Conservation (phyloP, 1,140 invertebrate species). For the Drosophila sp. region DNA sequence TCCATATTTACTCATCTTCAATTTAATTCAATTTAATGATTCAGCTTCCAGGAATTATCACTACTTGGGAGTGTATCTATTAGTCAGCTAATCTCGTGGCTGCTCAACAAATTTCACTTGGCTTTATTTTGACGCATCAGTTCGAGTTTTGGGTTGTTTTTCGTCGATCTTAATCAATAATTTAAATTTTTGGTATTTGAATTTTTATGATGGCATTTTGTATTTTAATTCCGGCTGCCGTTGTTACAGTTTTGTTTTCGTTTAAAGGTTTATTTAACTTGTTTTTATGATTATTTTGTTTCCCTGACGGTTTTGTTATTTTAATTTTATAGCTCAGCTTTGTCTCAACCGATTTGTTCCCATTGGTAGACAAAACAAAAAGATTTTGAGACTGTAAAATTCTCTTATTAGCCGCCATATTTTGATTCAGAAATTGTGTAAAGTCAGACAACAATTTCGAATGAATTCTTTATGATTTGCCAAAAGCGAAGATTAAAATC, state of each 20-base stretch:
- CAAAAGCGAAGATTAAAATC: conserved; percentile 15
- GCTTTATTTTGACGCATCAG: conserved; percentile 68
- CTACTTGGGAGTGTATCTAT: conserved; percentile 18
- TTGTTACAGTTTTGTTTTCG: conserved; percentile 51
- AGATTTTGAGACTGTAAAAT: not conserved
- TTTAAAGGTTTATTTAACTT: conserved; percentile 37
- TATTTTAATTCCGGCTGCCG: conserved; percentile 62
- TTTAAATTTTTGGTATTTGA: conserved; percentile 81
- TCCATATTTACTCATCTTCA: not conserved
- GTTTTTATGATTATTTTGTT: conserved; percentile 50
- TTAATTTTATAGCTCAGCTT: conserved; percentile 58
- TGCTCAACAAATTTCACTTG: conserved; percentile 34
- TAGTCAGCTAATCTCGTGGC: conserved; percentile 20
- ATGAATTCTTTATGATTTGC: conserved; percentile 38
- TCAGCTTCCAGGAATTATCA: not conserved
- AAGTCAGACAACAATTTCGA: conserved; percentile 24
- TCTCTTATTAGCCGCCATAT: conserved; percentile 58
- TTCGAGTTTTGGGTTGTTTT: conserved; percentile 49
- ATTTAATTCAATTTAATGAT: not conserved
- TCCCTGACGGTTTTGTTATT: conserved; percentile 62
- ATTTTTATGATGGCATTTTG: conserved; percentile 71
- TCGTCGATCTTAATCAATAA: conserved; percentile 80
- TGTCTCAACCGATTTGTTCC: conserved; percentile 40
- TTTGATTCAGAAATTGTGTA: conserved; percentile 38
- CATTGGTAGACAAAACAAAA: conserved; percentile 53